Evolutionary conservation across 1,140 invertebrate genomes (phyloP), one percentile per base, ranked within the genome.

Genomic region (Drosophila mojavensis): DNA sequence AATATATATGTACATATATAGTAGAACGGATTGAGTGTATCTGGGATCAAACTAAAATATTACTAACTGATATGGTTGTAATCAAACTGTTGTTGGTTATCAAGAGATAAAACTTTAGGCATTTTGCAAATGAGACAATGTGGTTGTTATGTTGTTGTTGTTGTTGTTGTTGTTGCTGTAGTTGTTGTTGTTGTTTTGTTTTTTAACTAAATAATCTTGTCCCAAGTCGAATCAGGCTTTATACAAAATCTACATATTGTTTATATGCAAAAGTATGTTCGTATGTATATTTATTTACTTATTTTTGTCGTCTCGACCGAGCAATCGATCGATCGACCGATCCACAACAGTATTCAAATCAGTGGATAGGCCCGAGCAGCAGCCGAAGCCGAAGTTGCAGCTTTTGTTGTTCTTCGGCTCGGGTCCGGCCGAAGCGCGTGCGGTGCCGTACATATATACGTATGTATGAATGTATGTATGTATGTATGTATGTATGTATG

Each of bases 121-220:
- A 33, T 17, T 47, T 47, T 9, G 43, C 7, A 47, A 47, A 47
- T 47, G 6, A 24, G 3, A 2, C 11, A 36, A 73, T 81, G 75
- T 83, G 75, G 75, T 83, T 82, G 79, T 84, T 83, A 10, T 39
- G 10, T 36, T 36, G 33, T 11, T 11, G 1, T 36, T 36, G 33
- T n/a, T n/a, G n/a, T 83, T 78, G 69, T 83, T 78, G 79, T 83
- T 83, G 33, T 33, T 33, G 6, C 9, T 9, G 33, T 33, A 9
- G 33, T 33, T 33, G 33, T 76, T 81, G 73, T 81, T 82, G 75
- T 82, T 82, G 79, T 83, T 83, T 36, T 36, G 33, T 45, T 80
- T 80, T 74, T 53, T 66, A 85, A 77, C 70, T 60, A 60, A 64
- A 79, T 73, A 85, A 39, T 85, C 81, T 85, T 78, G 81, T 83